A percentile compares a stretch with the other conserved stretches of the same genome.
phyloP scores from a whole-genome alignment of 2,797 vertebrate species.

The Synaphobranchus kaupii region DNA sequence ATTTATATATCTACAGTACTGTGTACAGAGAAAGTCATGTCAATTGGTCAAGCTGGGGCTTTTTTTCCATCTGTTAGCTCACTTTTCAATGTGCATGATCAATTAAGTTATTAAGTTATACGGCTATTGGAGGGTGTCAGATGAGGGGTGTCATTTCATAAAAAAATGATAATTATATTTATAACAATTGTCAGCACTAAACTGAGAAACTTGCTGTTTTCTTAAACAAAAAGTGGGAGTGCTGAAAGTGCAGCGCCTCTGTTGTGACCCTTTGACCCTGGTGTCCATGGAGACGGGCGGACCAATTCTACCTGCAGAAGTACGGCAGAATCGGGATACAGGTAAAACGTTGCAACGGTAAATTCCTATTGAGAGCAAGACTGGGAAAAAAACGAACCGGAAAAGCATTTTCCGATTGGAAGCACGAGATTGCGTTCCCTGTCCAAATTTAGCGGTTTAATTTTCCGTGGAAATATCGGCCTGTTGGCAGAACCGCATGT shows the following conservation, averaged over 20 bases:
- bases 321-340: neutral
- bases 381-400: too few species aligned
- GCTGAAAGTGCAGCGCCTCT: too few species aligned
- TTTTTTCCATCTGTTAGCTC: neutral
- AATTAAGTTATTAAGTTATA: neutral
- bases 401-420: neutral
- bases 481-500: too few species aligned
- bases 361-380: neutral
- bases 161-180: neutral
- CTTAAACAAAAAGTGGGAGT: neutral
- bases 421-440: neutral
- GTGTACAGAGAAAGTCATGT: neutral
- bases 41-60: neutral
- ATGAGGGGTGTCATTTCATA: neutral
- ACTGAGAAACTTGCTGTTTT: neutral
- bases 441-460: too few species aligned
- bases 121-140: neutral
- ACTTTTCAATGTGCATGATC: neutral
- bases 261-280: neutral
- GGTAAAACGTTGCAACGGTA: neutral
- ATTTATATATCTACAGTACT: neutral
- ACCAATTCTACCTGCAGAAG: too few species aligned
- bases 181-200: neutral
- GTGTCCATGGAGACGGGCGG: neutral
- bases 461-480: too few species aligned